phyloP scores from a whole-genome alignment of 2,888 invertebrate species.

The Uloborus plumipes region DNA sequence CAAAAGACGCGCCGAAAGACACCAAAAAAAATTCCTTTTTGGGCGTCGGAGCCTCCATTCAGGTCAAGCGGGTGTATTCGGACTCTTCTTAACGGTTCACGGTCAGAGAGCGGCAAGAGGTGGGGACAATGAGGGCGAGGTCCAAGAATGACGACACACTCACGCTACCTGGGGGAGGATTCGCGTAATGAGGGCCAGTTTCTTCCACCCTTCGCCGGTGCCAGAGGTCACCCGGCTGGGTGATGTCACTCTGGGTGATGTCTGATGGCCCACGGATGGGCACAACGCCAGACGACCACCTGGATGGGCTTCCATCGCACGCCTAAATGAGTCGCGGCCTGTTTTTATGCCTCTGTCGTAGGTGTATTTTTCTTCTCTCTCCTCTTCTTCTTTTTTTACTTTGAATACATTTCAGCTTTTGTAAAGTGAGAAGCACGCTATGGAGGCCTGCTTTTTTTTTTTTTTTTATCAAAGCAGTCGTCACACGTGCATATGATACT shows the following conservation, averaged over 20 bases:
- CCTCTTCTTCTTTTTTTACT: no score
- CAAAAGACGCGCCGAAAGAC: background rate
- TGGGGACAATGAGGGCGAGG: conserved; percentile 63
- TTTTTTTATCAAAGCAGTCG: no score
- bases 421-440: no score
- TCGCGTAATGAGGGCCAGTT: conserved; percentile 57
- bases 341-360: no score
- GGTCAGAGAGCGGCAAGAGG: conserved; percentile 53
- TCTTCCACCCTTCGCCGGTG: conserved; percentile 53
- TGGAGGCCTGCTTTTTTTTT: no score
- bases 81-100: conserved; percentile 46
- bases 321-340: no score
- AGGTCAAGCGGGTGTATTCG: conserved; percentile 58
- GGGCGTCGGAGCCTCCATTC: conserved; percentile 39
- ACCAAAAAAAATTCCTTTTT: conserved; percentile 26
- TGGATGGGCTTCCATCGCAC: conserved; percentile 18
- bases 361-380: no score
- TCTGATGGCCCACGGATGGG: conserved; percentile 45
- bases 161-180: conserved; percentile 29
- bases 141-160: conserved; percentile 39
- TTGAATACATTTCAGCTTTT: no score
- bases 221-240: conserved; percentile 49
- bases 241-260: conserved; percentile 33
- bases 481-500: no score
- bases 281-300: conserved; percentile 38